Conservation (phyloP, 35 echinoderm and acorn worm species). For the Lytechinus variegatus region DNA sequence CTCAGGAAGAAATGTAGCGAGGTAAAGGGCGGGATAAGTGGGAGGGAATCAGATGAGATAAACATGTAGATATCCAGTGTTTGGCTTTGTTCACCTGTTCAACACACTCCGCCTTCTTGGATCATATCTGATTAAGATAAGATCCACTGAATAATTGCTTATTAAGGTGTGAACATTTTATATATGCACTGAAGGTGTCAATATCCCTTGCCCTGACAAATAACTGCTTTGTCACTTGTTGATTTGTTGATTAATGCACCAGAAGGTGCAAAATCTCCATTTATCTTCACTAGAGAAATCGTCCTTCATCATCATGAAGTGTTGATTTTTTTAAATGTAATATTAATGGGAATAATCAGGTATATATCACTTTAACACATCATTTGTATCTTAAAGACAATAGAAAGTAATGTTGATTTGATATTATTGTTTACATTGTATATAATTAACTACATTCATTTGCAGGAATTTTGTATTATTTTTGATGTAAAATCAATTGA, state of each 20-base stretch:
- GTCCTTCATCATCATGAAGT: too few relatives aligned
- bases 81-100: neutral
- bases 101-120: neutral
- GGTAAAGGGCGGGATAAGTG: neutral
- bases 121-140: neutral
- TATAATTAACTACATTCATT: too few relatives aligned
- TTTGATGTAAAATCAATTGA: too few relatives aligned
- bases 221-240: neutral
- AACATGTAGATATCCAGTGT: neutral
- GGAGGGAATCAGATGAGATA: neutral
- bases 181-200: neutral
- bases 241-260: neutral
- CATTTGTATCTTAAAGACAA: too few relatives aligned
- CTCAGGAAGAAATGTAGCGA: neutral
- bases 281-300: too few relatives aligned
- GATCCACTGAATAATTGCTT: neutral
- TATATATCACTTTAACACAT: too few relatives aligned
- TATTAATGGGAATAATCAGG: too few relatives aligned
- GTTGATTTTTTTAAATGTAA: too few relatives aligned
- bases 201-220: neutral
- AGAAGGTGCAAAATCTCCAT: neutral
- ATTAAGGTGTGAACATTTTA: neutral
- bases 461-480: too few relatives aligned
- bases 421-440: too few relatives aligned
- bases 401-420: too few relatives aligned